Percentiles rank a stretch among this genome's conserved stretches.
These are phyloP conservation scores for Megatriorchis doriae DNA, from an alignment of 2,113 vertebrate genomes.

Conservation along the genomic window DNA sequence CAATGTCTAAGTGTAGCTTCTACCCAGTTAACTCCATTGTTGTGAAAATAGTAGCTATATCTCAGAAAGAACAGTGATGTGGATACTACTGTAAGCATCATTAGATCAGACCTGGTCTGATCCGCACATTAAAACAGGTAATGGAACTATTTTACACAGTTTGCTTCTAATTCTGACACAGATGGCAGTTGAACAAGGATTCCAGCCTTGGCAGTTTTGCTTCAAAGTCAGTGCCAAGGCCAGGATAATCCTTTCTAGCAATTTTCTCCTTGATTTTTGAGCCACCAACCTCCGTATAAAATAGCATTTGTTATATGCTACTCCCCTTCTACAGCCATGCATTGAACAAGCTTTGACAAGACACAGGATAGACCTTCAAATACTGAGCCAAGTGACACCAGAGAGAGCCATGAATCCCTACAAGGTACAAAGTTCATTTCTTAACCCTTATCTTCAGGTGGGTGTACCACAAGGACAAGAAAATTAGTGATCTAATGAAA, in stretches of 20 bases:
- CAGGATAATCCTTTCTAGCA: slow-evolving; percentile 29
- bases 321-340: not conserved
- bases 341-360: not conserved
- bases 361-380: not conserved
- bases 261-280: slow-evolving; percentile 32
- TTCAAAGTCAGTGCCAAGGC: slow-evolving; percentile 9
- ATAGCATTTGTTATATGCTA: not conserved
- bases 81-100: not conserved
- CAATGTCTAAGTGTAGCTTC: not conserved
- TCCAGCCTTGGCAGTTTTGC: not conserved
- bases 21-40: not conserved
- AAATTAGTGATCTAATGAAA: not conserved
- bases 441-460: not conserved
- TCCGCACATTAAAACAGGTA: not conserved
- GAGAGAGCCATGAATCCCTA: not conserved
- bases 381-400: not conserved
- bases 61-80: not conserved
- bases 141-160: slow-evolving; percentile 1
- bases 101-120: not conserved
- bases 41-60: not conserved
- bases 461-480: not conserved
- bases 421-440: not conserved
- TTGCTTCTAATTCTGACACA: slow-evolving; percentile 13
- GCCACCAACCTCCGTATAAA: not conserved
- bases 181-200: slow-evolving; percentile 1